Base-by-base conservation (phyloP, 2,888 invertebrate species). In the Halictus quadricinctus region DNA sequence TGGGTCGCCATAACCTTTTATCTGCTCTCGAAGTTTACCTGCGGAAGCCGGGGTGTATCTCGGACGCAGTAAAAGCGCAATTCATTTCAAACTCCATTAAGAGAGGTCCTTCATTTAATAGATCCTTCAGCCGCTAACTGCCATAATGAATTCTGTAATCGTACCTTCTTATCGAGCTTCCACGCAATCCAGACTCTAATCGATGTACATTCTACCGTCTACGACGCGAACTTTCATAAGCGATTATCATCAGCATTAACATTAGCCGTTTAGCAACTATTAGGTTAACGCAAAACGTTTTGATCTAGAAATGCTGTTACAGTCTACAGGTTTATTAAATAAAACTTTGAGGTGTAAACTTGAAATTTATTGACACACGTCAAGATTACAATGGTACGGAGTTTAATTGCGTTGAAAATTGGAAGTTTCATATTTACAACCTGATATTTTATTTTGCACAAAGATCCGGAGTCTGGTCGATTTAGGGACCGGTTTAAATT, bases 1-100 rank as follows among this genome's bases (percentile, higher is more conserved):
- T 10, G 13, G 29, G 60, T 60, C 60, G 60, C 43, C 25, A 60
- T 60, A 60, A 60, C 25, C 29, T 25, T 60, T 29, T 29, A 60
- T 60, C 60, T 60, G 29, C 25, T 60, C 25, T 29, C 12, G 60
- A 60, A 60, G 60, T 60, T 60, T 60, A 60, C 29, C 66, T 13
- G n/a, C n/a, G n/a, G 46, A 12, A n/a, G 18, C 21, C 29, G 43
- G 43, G 25, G 29, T 72, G 72, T 70, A 60, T 76, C 60, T 76
- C 18, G 21, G 15, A 15, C n/a, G 25, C 25, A 60, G 60, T 60
- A 60, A 60, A 60, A 58, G 43, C 72, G 36, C 36, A 66, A 66
- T 72, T 72, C n/a, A 72, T 43, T 72, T 25, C 25, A 46, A 46
- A 72, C 46, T 46, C n/a, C 50, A 72, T 72, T 72, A 46, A 41